These are phyloP conservation scores for Tetramorium bicarinatum DNA, from an alignment of 2,888 invertebrate species.

Conservation along the genomic window DNA sequence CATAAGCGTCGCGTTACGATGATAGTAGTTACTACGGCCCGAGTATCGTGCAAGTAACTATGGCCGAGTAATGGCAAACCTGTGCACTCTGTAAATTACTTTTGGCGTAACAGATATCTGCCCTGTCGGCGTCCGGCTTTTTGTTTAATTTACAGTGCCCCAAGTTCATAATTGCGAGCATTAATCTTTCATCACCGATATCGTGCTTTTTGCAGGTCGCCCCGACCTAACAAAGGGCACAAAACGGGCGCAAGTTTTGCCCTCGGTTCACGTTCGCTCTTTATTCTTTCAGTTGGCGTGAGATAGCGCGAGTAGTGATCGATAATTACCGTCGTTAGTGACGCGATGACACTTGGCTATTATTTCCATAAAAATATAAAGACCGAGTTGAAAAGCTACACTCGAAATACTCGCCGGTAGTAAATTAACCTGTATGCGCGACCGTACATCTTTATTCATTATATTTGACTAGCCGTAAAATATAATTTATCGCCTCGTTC, in stretches of 20 bases:
- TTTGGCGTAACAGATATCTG: conserved; percentile 30
- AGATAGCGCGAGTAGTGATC: conserved; percentile 15
- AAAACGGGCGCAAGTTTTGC: conserved; percentile 25
- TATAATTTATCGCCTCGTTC: conserved; percentile 48
- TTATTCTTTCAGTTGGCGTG: conserved; percentile 10
- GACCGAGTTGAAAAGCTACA: conserved; percentile 28
- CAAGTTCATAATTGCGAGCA: conserved; percentile 46
- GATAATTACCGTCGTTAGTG: conserved; percentile 39
- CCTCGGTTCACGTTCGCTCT: background rate
- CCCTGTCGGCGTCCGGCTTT: conserved; percentile 22
- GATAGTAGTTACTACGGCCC: conserved; percentile 1
- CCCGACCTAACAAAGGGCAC: conserved; percentile 11
- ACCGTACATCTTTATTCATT: conserved; percentile 52
- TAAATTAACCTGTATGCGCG: conserved; percentile 37
- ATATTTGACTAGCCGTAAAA: conserved; percentile 51
- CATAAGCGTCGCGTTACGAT: conserved; percentile 17
- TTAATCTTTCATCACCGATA: conserved; percentile 50
- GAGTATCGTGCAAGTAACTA: conserved; percentile 5
- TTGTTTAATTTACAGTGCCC: conserved; percentile 37
- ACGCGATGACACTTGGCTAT: conserved; percentile 2
- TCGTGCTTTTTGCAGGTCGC: conserved; percentile 24
- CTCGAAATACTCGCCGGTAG: conserved; percentile 38
- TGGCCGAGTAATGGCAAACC: conserved; percentile 14
- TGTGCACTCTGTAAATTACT: conserved; percentile 44
- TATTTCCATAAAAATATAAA: conserved; percentile 23